Conservation (phyloP, 2,888 invertebrate genomes). For the Serripes groenlandicus region DNA sequence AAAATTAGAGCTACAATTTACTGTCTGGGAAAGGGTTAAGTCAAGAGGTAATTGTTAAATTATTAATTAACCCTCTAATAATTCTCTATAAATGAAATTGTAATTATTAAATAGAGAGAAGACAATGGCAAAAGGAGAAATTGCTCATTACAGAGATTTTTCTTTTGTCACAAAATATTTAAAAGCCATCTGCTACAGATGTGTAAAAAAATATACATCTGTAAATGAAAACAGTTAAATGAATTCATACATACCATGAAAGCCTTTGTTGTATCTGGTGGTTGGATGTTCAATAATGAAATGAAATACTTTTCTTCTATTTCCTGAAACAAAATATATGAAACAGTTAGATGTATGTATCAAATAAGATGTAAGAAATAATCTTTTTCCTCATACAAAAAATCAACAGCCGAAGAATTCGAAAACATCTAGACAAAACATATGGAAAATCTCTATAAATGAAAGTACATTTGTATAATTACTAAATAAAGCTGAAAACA, state of each 20-base stretch:
- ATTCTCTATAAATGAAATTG: too few species aligned
- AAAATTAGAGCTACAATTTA: too few species aligned
- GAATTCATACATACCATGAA: conserved; percentile 71
- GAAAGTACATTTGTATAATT: too few species aligned
- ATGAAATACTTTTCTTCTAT: conserved; percentile 78
- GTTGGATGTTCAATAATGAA: conserved; percentile 70
- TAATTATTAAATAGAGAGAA: too few species aligned
- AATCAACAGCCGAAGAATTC: background rate
- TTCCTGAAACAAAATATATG: conserved; percentile 66
- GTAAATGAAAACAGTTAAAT: background rate
- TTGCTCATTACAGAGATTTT: too few species aligned
- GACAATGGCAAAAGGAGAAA: too few species aligned
- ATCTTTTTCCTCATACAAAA: background rate
- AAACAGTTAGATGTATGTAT: background rate
- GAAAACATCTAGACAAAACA: background rate
- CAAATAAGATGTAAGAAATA: too few species aligned
- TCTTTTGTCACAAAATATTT: too few species aligned
- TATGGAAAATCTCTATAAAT: too few species aligned
- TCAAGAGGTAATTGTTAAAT: background rate
- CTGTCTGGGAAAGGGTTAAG: background rate
- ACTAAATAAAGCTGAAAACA: too few species aligned
- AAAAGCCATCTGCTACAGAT: too few species aligned
- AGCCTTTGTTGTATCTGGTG: conserved; percentile 76
- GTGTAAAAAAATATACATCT: too few species aligned
- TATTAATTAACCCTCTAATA: background rate